Base-by-base conservation (phyloP, 64 coral and sea anemone species). In the Acropora yongei region DNA sequence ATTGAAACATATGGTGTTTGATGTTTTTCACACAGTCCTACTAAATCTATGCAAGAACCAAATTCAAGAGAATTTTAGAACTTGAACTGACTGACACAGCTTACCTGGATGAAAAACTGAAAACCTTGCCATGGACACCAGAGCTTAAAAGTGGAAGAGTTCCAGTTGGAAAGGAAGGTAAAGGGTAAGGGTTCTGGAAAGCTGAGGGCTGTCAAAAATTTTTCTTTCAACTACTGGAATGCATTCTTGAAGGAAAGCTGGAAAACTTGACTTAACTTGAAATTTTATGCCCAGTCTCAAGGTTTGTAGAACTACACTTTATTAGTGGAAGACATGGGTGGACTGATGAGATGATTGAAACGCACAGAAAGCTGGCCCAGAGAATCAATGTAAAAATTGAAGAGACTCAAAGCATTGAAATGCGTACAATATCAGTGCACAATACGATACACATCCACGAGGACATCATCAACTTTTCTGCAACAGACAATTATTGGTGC, bases 401-500 rank as follows among this genome's bases (percentile, higher is more conserved):
- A 53, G 93, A 95, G 20, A 41, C 16, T 51, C 93, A 91, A 65
- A 83, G 89, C 14, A n/a, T 95, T 47, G 89, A 91, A 47, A 95
- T 95, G 89, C 91, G 93, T 57, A 68, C 89, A 77, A 50, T 95
- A 67, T 95, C 89, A 12, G 45, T 95, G 43, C 89, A 95, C 83
- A 95, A 95, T 58, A 87, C 91, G 75, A 72, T 76, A 17, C 93
- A 95, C 61, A 50, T 83, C 69, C 89, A 88, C 51, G 89, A 95
- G 74, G 88, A 95, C 20, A 74, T 95, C 4, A 65, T 87, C 2
- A 91, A 91, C 67, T 81, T 95, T 76, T 73, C 89, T 63, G 76
- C 93, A 47, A 89, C 93, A 75, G 93, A 95, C 89, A 91, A 91
- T 50, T 95, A 91, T 57, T 93, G 83, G 93, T 91, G 93, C 76